phyloP scores from a whole-genome alignment of 2,797 vertebrate species.

The Girardinus metallicus region DNA sequence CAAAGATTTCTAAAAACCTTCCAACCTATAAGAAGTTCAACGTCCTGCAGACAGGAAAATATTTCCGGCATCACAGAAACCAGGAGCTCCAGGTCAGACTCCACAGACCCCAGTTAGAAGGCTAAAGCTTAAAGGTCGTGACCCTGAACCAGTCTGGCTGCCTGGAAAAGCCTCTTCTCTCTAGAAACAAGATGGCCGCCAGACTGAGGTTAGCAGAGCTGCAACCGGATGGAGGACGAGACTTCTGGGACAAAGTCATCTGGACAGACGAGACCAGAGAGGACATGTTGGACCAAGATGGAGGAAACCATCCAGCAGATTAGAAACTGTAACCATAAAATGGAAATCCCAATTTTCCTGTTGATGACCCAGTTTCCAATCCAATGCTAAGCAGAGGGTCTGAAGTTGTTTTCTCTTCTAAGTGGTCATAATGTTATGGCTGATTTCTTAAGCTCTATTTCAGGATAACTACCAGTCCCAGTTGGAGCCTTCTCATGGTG shows the following conservation, averaged over 20 bases:
- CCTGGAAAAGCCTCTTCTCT: no score
- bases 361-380: not conserved
- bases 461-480: no score
- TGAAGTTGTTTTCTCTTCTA: not conserved
- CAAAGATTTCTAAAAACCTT: not conserved
- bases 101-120: not conserved
- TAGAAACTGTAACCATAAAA: no score
- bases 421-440: constrained; percentile 1
- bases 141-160: no score
- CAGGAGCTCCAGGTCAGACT: not conserved
- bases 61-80: not conserved
- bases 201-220: no score
- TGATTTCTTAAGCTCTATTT: not conserved
- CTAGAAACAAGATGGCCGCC: no score
- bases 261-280: not conserved
- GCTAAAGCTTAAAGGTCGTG: not conserved
- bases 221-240: no score
- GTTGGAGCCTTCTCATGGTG: no score
- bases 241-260: no score
- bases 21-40: not conserved
- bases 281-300: not conserved
- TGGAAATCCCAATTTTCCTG: no score
- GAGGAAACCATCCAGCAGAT: no score
- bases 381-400: not conserved
- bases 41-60: not conserved